Evolutionary conservation across 2,797 vertebrate species (phyloP).

Genomic region (Myotis findleyi): DNA sequence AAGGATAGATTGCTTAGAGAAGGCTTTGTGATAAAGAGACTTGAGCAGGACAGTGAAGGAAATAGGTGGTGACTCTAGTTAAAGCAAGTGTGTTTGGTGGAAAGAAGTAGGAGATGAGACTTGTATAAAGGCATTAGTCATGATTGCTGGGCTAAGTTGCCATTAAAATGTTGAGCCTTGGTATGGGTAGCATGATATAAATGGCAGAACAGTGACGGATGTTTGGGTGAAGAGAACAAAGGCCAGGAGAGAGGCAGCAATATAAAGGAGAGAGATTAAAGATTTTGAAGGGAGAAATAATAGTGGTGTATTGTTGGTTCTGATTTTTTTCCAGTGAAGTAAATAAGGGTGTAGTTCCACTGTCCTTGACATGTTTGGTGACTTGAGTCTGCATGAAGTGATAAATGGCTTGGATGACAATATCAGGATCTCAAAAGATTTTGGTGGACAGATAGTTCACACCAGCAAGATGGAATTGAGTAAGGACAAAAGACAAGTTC

Average conservation of each 20-base stretch:
- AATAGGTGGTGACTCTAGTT: not conserved
- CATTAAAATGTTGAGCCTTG: not conserved
- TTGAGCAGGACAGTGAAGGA: slow-evolving; percentile 26
- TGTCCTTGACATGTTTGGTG: not conserved
- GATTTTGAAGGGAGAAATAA: slow-evolving; percentile 19
- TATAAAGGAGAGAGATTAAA: not conserved
- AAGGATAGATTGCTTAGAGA: slow-evolving; percentile 16
- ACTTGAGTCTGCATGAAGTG: not conserved
- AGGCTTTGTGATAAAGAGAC: not conserved
- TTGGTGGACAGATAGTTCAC: not conserved
- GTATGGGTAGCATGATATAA: not conserved
- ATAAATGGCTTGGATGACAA: not conserved
- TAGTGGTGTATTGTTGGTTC: not conserved
- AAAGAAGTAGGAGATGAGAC: slow-evolving; percentile 21
- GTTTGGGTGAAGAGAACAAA: slow-evolving; percentile 39
- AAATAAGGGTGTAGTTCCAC: not conserved
- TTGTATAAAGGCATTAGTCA: not conserved
- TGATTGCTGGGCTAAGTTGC: not conserved
- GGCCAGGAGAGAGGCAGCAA: not conserved
- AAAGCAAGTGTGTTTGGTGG: slow-evolving; percentile 46
- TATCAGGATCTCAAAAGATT: slow-evolving; percentile 25
- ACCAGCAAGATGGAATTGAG: slow-evolving; percentile 32
- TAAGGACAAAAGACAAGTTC: not conserved
- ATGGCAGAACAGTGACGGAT: not conserved
- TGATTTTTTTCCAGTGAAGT: not conserved